Conservation (phyloP, 1,140 invertebrate genomes). For the Caenorhabditis brenneri region DNA sequence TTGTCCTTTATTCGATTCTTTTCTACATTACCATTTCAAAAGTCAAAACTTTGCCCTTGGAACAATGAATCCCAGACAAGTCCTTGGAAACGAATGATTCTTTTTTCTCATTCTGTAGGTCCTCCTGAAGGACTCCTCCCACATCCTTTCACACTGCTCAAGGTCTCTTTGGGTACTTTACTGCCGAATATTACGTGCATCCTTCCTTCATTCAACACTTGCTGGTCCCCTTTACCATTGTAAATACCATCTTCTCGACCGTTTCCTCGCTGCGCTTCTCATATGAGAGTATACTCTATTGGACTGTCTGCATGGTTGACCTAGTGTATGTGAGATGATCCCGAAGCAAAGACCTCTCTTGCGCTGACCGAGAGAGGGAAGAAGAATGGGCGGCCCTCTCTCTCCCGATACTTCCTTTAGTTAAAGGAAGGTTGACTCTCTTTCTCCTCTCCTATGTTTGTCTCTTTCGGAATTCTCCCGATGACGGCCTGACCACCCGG, state of each 20-base stretch:
- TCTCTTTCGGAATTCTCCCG: constrained; percentile 6
- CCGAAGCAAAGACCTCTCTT: constrained; percentile 32
- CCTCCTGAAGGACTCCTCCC: background rate
- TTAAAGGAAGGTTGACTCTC: constrained; percentile 35
- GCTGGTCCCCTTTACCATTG: constrained; percentile 28
- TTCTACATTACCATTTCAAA: background rate
- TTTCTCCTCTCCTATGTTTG: constrained; percentile 7
- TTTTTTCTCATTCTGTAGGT: background rate
- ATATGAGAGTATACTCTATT: background rate
- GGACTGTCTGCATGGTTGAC: constrained; percentile 8
- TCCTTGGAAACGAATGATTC: background rate
- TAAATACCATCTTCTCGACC: background rate
- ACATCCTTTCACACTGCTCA: background rate
- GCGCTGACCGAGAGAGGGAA: constrained; percentile 2
- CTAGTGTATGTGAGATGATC: constrained; percentile 41
- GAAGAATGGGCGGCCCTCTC: background rate
- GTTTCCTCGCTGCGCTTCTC: background rate
- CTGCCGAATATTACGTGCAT: background rate
- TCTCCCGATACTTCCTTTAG: constrained; percentile 22
- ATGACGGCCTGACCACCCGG: background rate
- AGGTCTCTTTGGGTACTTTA: constrained; percentile 3
- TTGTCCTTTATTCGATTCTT: background rate
- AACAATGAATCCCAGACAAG: background rate
- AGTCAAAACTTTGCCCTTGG: background rate
- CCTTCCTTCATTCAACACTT: background rate